These are phyloP conservation scores for Patiria pectinifera DNA, from an alignment of 53 echinoderm and acorn worm species.

Conservation along the genomic window DNA sequence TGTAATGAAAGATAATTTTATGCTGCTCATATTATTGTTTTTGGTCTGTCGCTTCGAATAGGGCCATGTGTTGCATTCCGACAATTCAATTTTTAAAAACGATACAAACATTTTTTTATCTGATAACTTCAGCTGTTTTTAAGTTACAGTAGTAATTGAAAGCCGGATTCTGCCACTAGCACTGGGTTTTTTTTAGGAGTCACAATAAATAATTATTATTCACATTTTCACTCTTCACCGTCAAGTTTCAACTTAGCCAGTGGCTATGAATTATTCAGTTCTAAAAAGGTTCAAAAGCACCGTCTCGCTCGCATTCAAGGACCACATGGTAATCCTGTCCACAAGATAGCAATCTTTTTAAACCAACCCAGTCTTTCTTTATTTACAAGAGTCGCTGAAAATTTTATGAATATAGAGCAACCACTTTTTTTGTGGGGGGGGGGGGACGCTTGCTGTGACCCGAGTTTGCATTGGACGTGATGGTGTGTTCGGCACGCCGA, in stretches of 20 bases:
- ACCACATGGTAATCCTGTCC: background rate
- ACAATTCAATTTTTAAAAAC: no score
- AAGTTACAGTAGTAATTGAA: background rate
- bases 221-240: background rate
- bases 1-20: no score
- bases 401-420: slow-evolving; percentile 6
- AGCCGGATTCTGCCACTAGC: background rate
- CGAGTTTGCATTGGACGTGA: slow-evolving; percentile 2
- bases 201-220: background rate
- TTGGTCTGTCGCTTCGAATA: no score
- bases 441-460: background rate
- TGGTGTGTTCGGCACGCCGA: background rate
- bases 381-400: background rate
- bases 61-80: no score
- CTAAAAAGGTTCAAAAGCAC: background rate
- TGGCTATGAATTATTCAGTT: background rate
- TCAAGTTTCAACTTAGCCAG: background rate
- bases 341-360: slow-evolving; percentile 25
- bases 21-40: no score
- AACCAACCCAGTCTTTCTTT: background rate
- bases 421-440: no score
- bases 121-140: background rate
- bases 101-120: no score
- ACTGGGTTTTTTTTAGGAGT: background rate
- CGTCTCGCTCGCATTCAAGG: background rate